Evolutionary conservation across 2,888 invertebrate species (phyloP).

Genomic region (Melinaea marsaeus): DNA sequence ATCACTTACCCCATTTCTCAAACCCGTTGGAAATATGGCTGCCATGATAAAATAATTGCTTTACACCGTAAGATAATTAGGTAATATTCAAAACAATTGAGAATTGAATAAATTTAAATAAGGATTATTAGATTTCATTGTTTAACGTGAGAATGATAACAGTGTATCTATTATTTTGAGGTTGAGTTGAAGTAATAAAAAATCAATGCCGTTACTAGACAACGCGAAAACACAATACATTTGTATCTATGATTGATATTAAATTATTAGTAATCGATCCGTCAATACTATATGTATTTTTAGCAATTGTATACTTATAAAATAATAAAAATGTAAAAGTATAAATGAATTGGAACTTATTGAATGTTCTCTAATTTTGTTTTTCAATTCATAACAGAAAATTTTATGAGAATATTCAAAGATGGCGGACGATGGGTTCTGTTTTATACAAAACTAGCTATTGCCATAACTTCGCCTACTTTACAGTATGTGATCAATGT

Average conservation of each 20-base stretch:
- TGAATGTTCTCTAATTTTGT: no score
- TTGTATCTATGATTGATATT: not conserved
- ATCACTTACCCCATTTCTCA: constrained; percentile 59
- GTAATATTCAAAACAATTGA: not conserved
- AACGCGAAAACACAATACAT: constrained; percentile 44
- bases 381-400: no score
- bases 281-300: not conserved
- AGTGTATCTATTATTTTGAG: constrained; percentile 19
- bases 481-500: no score
- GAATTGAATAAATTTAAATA: constrained; percentile 7
- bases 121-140: constrained; percentile 15
- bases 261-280: not conserved
- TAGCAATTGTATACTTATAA: not conserved
- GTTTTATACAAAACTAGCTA: no score
- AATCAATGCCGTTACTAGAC: constrained; percentile 72
- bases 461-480: no score
- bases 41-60: constrained; percentile 46
- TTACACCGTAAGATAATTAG: not conserved
- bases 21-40: constrained; percentile 58
- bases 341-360: no score
- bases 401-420: not conserved
- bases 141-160: constrained; percentile 22
- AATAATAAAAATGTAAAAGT: no score
- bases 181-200: constrained; percentile 33
- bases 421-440: no score